A percentile compares a stretch with the other conserved stretches of the same genome.
Conservation (phyloP, 2,888 invertebrate genomes). For the Steinernema scapterisci region DNA sequence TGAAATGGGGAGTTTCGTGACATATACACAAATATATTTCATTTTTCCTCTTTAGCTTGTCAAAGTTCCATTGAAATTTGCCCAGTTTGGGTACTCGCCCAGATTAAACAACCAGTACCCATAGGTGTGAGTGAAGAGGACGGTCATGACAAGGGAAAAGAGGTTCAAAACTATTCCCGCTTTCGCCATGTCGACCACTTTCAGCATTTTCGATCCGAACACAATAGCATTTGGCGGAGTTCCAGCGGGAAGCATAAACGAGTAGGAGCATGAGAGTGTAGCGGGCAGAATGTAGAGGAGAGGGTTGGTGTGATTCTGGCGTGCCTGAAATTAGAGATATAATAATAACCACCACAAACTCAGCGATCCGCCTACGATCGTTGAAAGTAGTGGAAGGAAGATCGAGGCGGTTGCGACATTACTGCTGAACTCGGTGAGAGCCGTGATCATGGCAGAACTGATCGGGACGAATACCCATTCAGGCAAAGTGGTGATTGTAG, state of each 20-base stretch:
- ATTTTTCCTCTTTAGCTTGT: background rate
- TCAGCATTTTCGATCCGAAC: slow-evolving; percentile 49
- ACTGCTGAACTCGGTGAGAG: slow-evolving; percentile 50
- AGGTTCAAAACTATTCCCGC: slow-evolving; percentile 80
- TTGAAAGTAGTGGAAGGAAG: slow-evolving; percentile 79
- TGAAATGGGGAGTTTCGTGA: too few species aligned
- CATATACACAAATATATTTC: too few species aligned
- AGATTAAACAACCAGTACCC: slow-evolving; percentile 77
- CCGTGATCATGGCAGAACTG: slow-evolving; percentile 43
- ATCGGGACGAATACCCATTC: slow-evolving; percentile 41
- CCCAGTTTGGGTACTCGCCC: slow-evolving; percentile 75
- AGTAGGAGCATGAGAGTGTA: slow-evolving; percentile 55
- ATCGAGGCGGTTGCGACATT: slow-evolving; percentile 55
- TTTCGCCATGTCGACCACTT: slow-evolving; percentile 68
- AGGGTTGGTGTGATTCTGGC: slow-evolving; percentile 44
- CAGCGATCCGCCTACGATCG: slow-evolving; percentile 35
- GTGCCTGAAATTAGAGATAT: background rate
- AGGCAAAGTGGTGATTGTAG: slow-evolving; percentile 38
- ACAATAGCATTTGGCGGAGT: slow-evolving; percentile 62
- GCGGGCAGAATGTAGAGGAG: slow-evolving; percentile 48
- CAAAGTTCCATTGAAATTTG: slow-evolving; percentile 50
- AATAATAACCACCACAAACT: background rate
- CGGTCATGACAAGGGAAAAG: slow-evolving; percentile 77
- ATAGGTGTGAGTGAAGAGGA: slow-evolving; percentile 79
- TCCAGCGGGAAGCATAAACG: slow-evolving; percentile 59